Percentiles rank a stretch among this genome's conserved stretches.
Conservation (phyloP, 2,888 invertebrate species). For the Cosmopolites sordidus region DNA sequence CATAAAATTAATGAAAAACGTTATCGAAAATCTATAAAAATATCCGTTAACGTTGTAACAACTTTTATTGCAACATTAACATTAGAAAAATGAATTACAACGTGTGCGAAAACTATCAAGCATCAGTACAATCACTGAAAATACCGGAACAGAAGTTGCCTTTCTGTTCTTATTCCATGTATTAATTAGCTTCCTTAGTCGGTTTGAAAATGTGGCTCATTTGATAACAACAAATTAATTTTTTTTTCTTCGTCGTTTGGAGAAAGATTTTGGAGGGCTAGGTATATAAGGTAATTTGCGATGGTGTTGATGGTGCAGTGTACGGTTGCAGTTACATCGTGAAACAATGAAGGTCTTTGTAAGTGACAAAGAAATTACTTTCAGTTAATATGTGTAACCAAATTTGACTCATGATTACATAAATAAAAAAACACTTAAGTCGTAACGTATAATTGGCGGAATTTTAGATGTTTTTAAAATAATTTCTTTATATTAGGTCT, state of each 20-base stretch:
- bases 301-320: slow-evolving; percentile 11
- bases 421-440: too few relatives aligned
- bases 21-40: too few relatives aligned
- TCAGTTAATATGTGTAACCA: too few relatives aligned
- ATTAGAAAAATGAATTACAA: too few relatives aligned
- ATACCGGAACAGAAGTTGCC: slow-evolving; percentile 1
- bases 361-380: slow-evolving; percentile 12
- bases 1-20: too few relatives aligned
- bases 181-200: not conserved
- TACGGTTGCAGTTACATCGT: slow-evolving; percentile 12
- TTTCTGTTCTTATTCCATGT: slow-evolving; percentile 3
- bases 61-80: too few relatives aligned
- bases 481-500: too few relatives aligned
- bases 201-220: not conserved
- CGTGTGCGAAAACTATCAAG: not conserved
- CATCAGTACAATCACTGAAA: not conserved
- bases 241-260: not conserved
- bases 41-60: too few relatives aligned
- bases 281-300: slow-evolving; percentile 20
- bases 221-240: slow-evolving; percentile 1
- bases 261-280: slow-evolving; percentile 13
- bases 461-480: too few relatives aligned
- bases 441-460: too few relatives aligned
- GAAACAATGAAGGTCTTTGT: slow-evolving; percentile 27
- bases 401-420: too few relatives aligned